Evolutionary conservation across 2,797 vertebrate genomes (phyloP).

Genomic region (Chaetodon trifasciatus): DNA sequence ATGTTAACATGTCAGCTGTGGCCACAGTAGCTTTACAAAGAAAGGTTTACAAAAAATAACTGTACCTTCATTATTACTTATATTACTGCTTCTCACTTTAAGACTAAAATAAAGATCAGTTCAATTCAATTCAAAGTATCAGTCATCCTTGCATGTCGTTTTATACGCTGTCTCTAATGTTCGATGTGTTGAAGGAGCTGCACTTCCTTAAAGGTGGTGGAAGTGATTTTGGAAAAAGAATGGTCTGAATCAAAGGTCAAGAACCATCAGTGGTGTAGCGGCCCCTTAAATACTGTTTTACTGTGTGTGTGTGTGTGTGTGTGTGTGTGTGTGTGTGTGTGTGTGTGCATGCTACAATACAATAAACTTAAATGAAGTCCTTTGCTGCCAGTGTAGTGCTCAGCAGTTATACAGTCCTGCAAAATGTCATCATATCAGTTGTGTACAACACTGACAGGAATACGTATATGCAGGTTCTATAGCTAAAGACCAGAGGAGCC

Average conservation of each 20-base stretch:
- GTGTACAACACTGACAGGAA: conserved; percentile 1
- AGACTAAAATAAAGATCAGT: background rate
- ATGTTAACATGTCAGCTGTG: background rate
- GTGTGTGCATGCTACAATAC: background rate
- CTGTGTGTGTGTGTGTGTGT: background rate
- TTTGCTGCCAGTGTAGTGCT: background rate
- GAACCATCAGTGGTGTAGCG: no score
- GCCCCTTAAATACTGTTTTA: background rate
- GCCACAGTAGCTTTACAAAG: background rate
- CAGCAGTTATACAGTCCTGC: background rate
- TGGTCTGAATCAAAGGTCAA: background rate
- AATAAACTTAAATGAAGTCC: background rate
- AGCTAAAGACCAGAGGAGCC: background rate
- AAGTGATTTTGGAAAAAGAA: background rate
- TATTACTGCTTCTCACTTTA: background rate
- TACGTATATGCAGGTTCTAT: background rate
- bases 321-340: background rate
- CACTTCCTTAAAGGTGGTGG: background rate
- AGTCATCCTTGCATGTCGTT: background rate
- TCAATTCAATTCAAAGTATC: conserved; percentile 10
- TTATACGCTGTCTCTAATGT: conserved; percentile 2
- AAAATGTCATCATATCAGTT: background rate
- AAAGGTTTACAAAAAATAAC: background rate
- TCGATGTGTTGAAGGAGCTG: background rate
- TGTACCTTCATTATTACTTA: background rate